A percentile compares a stretch with the other conserved stretches of the same genome.
Conservation (phyloP, 2,797 vertebrate genomes). For the Rhabdomys pumilio region DNA sequence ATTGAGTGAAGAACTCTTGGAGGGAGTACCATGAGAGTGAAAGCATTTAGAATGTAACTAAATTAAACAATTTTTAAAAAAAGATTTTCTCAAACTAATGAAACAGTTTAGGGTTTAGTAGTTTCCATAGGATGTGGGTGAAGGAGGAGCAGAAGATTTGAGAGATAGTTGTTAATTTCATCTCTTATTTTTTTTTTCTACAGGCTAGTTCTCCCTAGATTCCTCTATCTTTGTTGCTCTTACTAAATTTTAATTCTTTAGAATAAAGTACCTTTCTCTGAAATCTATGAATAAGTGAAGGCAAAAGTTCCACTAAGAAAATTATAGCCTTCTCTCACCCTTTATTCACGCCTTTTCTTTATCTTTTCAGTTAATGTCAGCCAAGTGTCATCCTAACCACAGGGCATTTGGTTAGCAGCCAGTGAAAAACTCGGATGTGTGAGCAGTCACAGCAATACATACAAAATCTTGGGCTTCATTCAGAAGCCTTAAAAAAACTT, state of each 20-base stretch:
- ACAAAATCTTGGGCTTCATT: neutral
- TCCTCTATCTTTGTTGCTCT: neutral
- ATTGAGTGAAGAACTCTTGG: neutral
- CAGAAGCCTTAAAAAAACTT: neutral
- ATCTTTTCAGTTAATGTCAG: neutral
- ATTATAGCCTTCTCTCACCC: neutral
- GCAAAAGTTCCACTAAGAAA: neutral
- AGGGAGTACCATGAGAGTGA: neutral
- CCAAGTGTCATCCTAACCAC: neutral
- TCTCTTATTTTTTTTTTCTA: neutral
- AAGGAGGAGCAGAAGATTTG: neutral
- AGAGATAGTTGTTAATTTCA: neutral
- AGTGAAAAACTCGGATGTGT: neutral
- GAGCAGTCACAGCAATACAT: neutral
- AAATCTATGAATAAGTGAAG: neutral
- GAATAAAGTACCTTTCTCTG: conserved; percentile 47
- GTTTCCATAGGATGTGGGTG: neutral
- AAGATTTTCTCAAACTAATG: neutral
- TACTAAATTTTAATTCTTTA: neutral
- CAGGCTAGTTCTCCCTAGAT: neutral
- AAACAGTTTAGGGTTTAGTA: too few species aligned
- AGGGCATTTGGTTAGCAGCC: neutral
- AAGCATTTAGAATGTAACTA: neutral
- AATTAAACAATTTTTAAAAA: neutral
- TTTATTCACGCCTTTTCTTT: neutral